Percentiles rank a stretch among this genome's conserved stretches.
Evolutionary conservation across 1,140 invertebrate species (phyloP).

Genomic region (Wasmannia auropunctata): DNA sequence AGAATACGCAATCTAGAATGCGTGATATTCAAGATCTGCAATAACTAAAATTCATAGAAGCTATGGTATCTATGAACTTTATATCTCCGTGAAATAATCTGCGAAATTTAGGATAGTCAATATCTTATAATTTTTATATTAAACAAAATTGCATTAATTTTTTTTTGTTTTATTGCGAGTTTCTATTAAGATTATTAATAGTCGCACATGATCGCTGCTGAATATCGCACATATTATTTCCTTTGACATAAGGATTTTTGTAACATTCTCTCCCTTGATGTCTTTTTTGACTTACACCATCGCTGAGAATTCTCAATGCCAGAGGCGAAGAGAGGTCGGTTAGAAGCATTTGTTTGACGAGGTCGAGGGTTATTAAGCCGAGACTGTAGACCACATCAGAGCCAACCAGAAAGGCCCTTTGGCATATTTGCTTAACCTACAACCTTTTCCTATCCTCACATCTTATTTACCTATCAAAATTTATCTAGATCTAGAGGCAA

Average conservation of each 20-base stretch:
- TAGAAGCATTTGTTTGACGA: slow-evolving; percentile 84
- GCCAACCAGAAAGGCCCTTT: slow-evolving; percentile 77
- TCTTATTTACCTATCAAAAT: slow-evolving; percentile 68
- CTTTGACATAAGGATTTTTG: background rate
- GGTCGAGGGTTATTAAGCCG: slow-evolving; percentile 84
- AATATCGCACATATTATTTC: background rate
- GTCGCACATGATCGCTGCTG: too few species aligned
- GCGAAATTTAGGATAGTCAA: background rate
- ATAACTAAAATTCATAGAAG: background rate
- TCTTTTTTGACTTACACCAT: slow-evolving; percentile 42
- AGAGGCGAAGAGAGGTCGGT: slow-evolving; percentile 77
- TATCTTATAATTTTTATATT: background rate
- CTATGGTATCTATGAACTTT: background rate
- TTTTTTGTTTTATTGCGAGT: background rate
- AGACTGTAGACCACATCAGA: slow-evolving; percentile 84
- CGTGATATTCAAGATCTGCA: background rate
- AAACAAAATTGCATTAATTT: background rate
- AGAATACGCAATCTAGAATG: background rate
- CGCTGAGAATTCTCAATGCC: slow-evolving; percentile 52
- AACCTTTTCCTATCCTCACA: slow-evolving; percentile 61
- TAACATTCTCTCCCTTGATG: background rate
- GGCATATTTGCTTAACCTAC: slow-evolving; percentile 77
- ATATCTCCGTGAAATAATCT: background rate
- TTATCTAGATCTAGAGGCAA: slow-evolving; percentile 40
- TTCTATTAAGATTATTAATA: background rate